Evolutionary conservation across 2,888 invertebrate genomes (phyloP), one percentile per base, ranked within the genome.

Genomic region (Brachycybe producta): DNA sequence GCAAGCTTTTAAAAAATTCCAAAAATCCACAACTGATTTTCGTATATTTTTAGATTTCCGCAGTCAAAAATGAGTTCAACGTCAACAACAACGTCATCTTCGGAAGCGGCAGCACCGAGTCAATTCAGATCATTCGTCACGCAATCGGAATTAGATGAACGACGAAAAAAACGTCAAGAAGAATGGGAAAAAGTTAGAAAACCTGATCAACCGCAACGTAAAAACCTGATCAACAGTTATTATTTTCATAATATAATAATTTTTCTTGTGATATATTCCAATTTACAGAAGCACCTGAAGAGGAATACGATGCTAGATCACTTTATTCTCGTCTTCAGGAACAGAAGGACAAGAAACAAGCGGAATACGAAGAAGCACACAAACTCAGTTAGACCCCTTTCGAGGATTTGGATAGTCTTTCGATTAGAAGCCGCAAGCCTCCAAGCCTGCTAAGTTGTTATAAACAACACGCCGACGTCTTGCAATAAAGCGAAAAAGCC

Each of bases 181-280:
- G 92, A 95, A 77, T 95, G 95, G 95, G 92, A 95, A 60, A 84
- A 82, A 71, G 92, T 92, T 1, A 75, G 97, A 57, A 82, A 82
- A 52, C 82, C 86, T 27, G 86, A 88, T 58, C 84, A 95, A 64
- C 94, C 95, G 8, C 57, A 80, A 71, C 87, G 49, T 49, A 45
- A 39, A 45, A 28, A 39, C 1, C 41, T 23, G 23, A 38, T 15
- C 11, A 19, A 49, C 34, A 43, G 7, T n/a, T 35, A 15, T 17
- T 53, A 42, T 36, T 43, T n/a, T 27, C 13, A 11, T 5, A 8
- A n/a, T 2, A 8, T 43, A 23, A 11, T 39, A 41, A 11, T 11
- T 51, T 38, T 32, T 27, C 24, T 19, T 47, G 30, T 34, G 15
- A 39, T 46, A 43, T 48, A 24, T 19, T 8, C n/a, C n/a, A 30